Evolutionary conservation across 2,888 invertebrate species (phyloP).

Genomic region (Steromphala cineraria): DNA sequence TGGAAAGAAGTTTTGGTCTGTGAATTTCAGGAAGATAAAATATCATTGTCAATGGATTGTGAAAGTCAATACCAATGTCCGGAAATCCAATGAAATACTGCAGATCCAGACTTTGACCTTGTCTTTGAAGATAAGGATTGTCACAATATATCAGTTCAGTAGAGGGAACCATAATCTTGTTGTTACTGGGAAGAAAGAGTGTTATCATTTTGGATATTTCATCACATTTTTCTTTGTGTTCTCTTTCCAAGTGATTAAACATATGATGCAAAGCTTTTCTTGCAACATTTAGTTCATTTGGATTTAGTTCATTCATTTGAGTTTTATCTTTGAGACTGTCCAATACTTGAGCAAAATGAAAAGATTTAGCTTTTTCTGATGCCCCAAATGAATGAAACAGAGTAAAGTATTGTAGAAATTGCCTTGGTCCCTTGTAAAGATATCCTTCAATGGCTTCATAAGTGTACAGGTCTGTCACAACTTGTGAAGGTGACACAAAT

Average conservation of each 20-base stretch:
- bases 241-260: conserved; percentile 8
- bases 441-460: conserved; percentile 49
- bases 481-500: conserved; percentile 39
- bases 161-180: conserved; percentile 21
- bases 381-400: conserved; percentile 52
- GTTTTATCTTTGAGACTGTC: conserved; percentile 31
- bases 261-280: conserved; percentile 36
- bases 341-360: conserved; percentile 48
- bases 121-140: conserved; percentile 19
- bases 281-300: conserved; percentile 40
- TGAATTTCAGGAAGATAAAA: conserved; percentile 33
- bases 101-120: neutral
- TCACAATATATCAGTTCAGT: conserved; percentile 31
- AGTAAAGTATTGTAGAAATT: conserved; percentile 40
- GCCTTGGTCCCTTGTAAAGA: conserved; percentile 45
- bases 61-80: conserved; percentile 8
- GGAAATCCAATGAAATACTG: conserved; percentile 30
- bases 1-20: conserved; percentile 44
- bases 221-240: neutral
- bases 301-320: conserved; percentile 29
- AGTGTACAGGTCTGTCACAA: conserved; percentile 34
- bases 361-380: conserved; percentile 33
- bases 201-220: neutral
- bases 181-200: conserved; percentile 27
- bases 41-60: conserved; percentile 25